Base-by-base conservation (phyloP, 2,888 invertebrate species). In the Monochamus alternatus region DNA sequence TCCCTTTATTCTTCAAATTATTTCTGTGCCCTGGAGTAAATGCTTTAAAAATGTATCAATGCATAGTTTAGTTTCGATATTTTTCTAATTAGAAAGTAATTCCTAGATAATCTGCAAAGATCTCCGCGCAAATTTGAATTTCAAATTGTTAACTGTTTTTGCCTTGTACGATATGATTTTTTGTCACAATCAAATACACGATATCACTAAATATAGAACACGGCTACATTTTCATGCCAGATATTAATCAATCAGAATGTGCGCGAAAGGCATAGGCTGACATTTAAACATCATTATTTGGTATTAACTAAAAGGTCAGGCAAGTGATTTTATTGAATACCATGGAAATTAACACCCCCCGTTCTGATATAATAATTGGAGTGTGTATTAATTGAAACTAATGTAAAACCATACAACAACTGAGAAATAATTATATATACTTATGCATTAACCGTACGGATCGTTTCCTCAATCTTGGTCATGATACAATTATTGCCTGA, bases 161-260 rank as follows among this genome's bases (percentile, higher is more conserved):
- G n/a, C n/a, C 51, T 51, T 51, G n/a, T 51, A 55, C 55, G 10
- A 22, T 14, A n/a, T 22, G 55, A 55, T 55, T 55, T 55, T 55
- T 55, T 55, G 22, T 22, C n/a, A n/a, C n/a, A 55, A 55, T 55
- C 14, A 55, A 55, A 55, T 55, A 55, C 55, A 55, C 55, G 55
- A 55, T 55, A 55, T 55, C 55, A 14, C 44, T 78, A 78, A 74
- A 78, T 73, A 76, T 77, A 79, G 74, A 75, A 69, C 68, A 69
- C 59, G 74, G 74, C 77, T 64, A 77, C 47, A 55, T 64, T 64
- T 64, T 75, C 75, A 77, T 75, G 72, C 64, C 72, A 64, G 71
- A 55, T 60, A 71, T 68, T 70, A 75, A 78, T 78, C 78, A 78
- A 78, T 78, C 76, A 75, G 75, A 55, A n/a, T 76, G 73, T 72